Conservation (phyloP, 2,113 vertebrate species). For the Pelusios castaneus region DNA sequence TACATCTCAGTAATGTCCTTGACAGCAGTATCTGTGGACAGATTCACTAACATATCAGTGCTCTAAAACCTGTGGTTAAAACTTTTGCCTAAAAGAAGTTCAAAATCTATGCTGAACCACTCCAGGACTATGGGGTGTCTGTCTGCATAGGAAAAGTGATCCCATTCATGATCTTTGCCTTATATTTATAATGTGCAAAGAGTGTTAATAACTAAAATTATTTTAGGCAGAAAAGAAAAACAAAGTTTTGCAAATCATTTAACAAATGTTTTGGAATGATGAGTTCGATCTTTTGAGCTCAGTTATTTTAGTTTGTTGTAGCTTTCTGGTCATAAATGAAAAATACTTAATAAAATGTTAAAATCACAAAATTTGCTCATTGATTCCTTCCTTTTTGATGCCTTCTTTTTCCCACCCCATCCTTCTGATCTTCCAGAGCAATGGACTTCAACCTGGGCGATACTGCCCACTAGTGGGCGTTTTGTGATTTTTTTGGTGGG, state of each 20-base stretch:
- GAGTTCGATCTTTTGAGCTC: neutral
- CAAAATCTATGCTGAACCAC: neutral
- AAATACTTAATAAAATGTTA: neutral
- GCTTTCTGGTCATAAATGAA: neutral
- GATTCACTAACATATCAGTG: neutral
- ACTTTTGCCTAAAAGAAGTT: neutral
- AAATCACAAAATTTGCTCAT: neutral
- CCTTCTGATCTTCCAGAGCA: neutral
- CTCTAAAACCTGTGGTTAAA: neutral
- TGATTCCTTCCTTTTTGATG: neutral
- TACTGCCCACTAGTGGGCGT: too few relatives aligned
- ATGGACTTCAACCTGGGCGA: too few relatives aligned
- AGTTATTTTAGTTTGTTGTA: neutral
- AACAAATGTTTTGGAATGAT: neutral
- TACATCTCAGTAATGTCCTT: neutral
- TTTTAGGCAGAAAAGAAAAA: neutral
- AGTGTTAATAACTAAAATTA: fast-evolving
- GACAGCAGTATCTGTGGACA: neutral
- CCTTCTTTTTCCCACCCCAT: neutral
- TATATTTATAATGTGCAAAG: neutral
- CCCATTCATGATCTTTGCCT: fast-evolving
- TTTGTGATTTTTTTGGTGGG: too few relatives aligned
- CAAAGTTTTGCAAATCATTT: neutral
- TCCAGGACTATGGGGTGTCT: fast-evolving
- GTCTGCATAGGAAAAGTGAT: neutral